phyloP scores from a whole-genome alignment of 2,797 vertebrate genomes.

The Tamandua tetradactyla region DNA sequence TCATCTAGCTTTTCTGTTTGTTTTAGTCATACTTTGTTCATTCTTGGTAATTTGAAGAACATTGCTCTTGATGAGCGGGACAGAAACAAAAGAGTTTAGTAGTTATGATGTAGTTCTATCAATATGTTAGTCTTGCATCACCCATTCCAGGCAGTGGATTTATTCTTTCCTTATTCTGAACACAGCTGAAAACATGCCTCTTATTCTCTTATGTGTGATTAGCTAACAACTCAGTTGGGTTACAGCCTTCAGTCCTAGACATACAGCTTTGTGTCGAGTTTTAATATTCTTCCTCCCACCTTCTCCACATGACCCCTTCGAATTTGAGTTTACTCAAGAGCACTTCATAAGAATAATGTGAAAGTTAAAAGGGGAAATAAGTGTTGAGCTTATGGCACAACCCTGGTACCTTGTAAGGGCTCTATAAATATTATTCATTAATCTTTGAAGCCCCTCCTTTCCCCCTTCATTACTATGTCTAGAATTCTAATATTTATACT shows the following conservation, averaged over 20 bases:
- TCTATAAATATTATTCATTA: not conserved
- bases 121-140: not conserved
- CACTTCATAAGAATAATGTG: not conserved
- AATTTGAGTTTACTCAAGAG: not conserved
- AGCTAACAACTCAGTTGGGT: not conserved
- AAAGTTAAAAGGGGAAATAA: slow-evolving; percentile 19
- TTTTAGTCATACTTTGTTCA: not conserved
- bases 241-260: not conserved
- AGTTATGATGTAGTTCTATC: not conserved
- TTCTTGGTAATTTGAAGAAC: not conserved
- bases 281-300: slow-evolving; percentile 14
- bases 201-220: not conserved
- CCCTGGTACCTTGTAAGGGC: not conserved
- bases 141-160: not conserved
- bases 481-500: slow-evolving; percentile 32
- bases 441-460: not conserved
- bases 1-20: not conserved
- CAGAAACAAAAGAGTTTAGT: not conserved
- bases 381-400: not conserved
- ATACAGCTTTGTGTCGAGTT: not conserved
- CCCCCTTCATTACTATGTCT: not conserved
- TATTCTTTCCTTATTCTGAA: not conserved
- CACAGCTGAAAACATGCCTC: not conserved
- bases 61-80: not conserved
- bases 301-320: slow-evolving; percentile 12